Conservation (phyloP, 2,888 invertebrate genomes). For the Tetropium fuscum region DNA sequence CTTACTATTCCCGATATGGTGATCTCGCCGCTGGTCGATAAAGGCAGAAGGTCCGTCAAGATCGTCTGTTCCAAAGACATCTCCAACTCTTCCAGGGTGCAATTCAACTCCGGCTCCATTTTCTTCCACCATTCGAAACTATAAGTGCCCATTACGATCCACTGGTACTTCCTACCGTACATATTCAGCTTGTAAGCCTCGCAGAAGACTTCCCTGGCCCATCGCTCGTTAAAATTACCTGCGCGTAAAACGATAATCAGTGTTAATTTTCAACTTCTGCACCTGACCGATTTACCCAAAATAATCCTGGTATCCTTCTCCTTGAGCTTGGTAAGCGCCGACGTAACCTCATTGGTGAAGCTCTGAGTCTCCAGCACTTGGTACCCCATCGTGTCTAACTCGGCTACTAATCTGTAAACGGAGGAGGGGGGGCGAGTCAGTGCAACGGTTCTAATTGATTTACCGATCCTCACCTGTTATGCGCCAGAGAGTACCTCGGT, state of each 20-base stretch:
- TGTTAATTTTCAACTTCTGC: background rate
- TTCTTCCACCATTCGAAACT: slow-evolving; percentile 80
- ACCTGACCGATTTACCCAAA: slow-evolving; percentile 63
- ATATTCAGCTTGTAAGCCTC: slow-evolving; percentile 88
- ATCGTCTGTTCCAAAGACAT: slow-evolving; percentile 89
- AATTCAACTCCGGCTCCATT: slow-evolving; percentile 72
- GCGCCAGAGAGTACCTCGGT: slow-evolving; percentile 86
- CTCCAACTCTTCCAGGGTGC: slow-evolving; percentile 79
- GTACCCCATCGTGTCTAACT: slow-evolving; percentile 84
- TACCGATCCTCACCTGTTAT: slow-evolving; percentile 68
- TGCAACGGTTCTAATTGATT: background rate
- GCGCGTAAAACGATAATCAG: background rate
- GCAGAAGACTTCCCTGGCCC: slow-evolving; percentile 91
- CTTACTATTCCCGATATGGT: slow-evolving; percentile 92
- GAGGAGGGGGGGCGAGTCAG: background rate
- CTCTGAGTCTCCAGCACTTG: slow-evolving; percentile 91
- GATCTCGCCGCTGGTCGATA: slow-evolving; percentile 87
- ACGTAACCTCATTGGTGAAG: slow-evolving; percentile 89
- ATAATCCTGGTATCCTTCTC: slow-evolving; percentile 96
- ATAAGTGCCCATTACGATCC: slow-evolving; percentile 94
- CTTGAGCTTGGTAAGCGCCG: slow-evolving; percentile 83
- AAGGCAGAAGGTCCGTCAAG: slow-evolving; percentile 86
- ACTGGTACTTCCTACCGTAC: slow-evolving; percentile 94
- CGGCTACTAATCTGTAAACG: slow-evolving; percentile 77
- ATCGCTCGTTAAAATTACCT: slow-evolving; percentile 95